Percentiles rank a stretch among this genome's conserved stretches.
These are phyloP conservation scores for Ivindomyrus marchei DNA, from an alignment of 2,113 vertebrate species.

Conservation along the genomic window DNA sequence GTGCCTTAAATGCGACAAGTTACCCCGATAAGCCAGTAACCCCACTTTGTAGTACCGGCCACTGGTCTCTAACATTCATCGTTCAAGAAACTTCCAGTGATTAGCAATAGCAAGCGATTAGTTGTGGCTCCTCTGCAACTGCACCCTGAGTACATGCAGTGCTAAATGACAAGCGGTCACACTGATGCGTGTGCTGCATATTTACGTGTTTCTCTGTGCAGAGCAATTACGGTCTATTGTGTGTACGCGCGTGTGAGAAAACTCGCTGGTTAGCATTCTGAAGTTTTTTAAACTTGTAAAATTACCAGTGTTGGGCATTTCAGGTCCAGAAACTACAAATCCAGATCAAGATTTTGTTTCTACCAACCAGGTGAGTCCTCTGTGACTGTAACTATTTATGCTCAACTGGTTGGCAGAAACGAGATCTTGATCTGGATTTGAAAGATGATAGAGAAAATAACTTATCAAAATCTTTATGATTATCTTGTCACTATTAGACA, in stretches of 20 bases:
- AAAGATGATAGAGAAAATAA: too few species aligned
- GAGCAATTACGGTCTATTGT: background rate
- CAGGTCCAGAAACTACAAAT: too few species aligned
- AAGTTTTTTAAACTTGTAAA: background rate
- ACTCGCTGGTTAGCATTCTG: background rate
- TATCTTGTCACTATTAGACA: background rate
- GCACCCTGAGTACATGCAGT: background rate
- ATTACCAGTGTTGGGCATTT: background rate
- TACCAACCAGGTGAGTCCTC: too few species aligned
- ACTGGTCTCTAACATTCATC: background rate
- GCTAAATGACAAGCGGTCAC: background rate
- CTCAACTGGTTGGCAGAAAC: too few species aligned
- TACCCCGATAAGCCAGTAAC: too few species aligned
- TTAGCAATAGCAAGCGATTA: background rate
- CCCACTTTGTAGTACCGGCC: too few species aligned
- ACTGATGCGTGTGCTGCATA: background rate
- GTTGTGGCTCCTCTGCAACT: background rate
- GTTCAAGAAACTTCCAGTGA: background rate
- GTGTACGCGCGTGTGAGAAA: background rate
- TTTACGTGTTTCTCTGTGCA: background rate
- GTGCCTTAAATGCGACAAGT: too few species aligned
- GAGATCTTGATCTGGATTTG: too few species aligned
- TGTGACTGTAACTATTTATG: too few species aligned
- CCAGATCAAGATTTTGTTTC: too few species aligned
- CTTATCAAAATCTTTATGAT: too few species aligned